Evolutionary conservation across 2,888 invertebrate genomes (phyloP).

Genomic region (Volucella bombylans): DNA sequence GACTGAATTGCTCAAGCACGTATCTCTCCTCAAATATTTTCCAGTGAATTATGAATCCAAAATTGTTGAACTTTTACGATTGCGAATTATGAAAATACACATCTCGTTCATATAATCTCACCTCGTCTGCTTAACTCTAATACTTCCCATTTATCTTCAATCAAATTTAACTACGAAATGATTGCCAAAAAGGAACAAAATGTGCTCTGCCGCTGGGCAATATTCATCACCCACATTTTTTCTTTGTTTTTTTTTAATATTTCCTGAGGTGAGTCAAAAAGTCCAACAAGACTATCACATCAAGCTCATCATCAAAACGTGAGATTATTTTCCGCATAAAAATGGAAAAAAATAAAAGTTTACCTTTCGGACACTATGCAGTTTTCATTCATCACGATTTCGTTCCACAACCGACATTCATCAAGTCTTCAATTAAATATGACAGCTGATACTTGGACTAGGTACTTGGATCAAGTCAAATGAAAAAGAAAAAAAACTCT

Average conservation of each 20-base stretch:
- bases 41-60: no score
- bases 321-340: conserved; percentile 30
- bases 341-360: not conserved
- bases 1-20: no score
- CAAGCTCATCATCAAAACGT: conserved; percentile 40
- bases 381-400: conserved; percentile 57
- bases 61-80: no score
- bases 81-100: no score
- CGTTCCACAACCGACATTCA: conserved; percentile 49
- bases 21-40: no score
- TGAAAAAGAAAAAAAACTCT: conserved; percentile 12
- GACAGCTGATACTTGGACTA: conserved; percentile 59
- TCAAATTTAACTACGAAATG: conserved; percentile 17
- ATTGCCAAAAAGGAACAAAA: conserved; percentile 12
- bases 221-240: conserved; percentile 37
- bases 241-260: not conserved
- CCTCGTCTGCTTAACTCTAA: not conserved
- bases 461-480: not conserved
- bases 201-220: conserved; percentile 41
- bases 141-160: not conserved
- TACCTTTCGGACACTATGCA: conserved; percentile 29
- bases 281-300: conserved; percentile 5
- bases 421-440: conserved; percentile 63
- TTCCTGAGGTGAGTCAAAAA: not conserved
- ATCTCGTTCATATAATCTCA: not conserved